A percentile compares a stretch with the other conserved stretches of the same genome.
Conservation (phyloP, 1,140 invertebrate species). For the Ctenoplectra terminalis region DNA sequence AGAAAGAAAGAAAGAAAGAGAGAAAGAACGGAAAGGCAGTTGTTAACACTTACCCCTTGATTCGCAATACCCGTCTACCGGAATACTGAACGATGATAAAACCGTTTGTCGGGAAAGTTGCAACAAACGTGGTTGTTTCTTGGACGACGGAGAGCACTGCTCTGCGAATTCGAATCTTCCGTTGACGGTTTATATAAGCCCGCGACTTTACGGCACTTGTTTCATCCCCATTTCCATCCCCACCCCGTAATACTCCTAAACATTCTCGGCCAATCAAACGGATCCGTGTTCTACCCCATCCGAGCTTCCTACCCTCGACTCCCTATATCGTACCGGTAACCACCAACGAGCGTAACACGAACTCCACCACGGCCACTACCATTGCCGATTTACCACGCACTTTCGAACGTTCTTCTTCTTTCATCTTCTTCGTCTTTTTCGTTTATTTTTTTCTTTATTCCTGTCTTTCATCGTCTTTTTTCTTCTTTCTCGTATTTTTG, state of each 20-base stretch:
- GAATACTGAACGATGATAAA: too few species aligned
- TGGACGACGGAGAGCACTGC: conserved; percentile 39
- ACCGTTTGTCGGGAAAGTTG: neutral
- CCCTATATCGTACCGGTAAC: conserved; percentile 10
- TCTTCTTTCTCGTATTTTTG: conserved; percentile 2
- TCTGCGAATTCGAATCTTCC: conserved; percentile 61
- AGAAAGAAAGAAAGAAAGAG: neutral
- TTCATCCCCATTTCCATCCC: conserved; percentile 58
- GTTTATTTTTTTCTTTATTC: too few species aligned
- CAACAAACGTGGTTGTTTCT: neutral
- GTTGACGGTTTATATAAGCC: conserved; percentile 73
- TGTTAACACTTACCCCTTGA: neutral
- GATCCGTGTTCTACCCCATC: conserved; percentile 54
- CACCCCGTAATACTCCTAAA: conserved; percentile 42
- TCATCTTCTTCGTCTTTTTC: neutral
- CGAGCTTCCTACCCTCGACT: conserved; percentile 38
- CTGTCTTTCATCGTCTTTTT: neutral
- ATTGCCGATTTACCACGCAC: neutral
- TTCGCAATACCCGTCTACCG: too few species aligned
- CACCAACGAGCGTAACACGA: conserved; percentile 42
- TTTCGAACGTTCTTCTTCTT: neutral
- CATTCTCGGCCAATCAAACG: conserved; percentile 66
- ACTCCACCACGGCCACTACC: conserved; percentile 7
- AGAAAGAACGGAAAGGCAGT: neutral
- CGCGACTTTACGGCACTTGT: conserved; percentile 60